A percentile compares a stretch with the other conserved stretches of the same genome.
Evolutionary conservation across 2,797 vertebrate species (phyloP).

Genomic region (Xiphorhynchus erythropygius): DNA sequence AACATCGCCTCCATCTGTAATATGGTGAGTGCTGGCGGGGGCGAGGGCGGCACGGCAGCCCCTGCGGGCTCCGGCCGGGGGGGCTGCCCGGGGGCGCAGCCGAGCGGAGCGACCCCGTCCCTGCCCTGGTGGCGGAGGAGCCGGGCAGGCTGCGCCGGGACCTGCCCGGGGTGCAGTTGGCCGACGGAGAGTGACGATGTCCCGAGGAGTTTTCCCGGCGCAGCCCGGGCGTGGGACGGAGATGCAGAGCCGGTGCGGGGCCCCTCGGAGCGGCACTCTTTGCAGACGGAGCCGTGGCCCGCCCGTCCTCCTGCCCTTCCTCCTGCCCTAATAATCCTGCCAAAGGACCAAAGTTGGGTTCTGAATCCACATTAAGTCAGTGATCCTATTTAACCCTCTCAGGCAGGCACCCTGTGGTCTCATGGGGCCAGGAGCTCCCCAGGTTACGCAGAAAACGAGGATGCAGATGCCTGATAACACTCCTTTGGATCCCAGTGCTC

Average conservation of each 20-base stretch:
- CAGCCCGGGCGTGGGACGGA: background rate
- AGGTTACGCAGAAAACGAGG: background rate
- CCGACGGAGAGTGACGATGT: background rate
- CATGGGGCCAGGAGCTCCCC: background rate
- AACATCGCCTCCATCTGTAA: conserved; percentile 99
- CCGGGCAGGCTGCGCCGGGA: background rate
- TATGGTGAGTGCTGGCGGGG: conserved; percentile 89
- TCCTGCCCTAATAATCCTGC: background rate
- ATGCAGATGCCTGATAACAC: background rate
- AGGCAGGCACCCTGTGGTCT: background rate
- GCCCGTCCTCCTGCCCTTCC: background rate
- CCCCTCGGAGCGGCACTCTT: background rate
- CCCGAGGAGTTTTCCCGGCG: background rate
- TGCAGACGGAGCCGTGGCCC: background rate
- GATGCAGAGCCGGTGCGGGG: background rate
- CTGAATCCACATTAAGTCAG: background rate
- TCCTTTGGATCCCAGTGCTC: background rate
- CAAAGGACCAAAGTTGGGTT: background rate
- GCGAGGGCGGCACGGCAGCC: background rate
- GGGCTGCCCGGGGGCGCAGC: background rate
- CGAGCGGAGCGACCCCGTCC: background rate
- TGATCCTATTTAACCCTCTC: background rate
- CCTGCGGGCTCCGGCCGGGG: background rate
- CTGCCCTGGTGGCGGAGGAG: background rate
- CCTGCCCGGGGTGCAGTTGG: background rate